Percentiles rank a stretch among this genome's conserved stretches.
Evolutionary conservation across 2,888 invertebrate genomes (phyloP).

Genomic region (Eristalis intricaria): DNA sequence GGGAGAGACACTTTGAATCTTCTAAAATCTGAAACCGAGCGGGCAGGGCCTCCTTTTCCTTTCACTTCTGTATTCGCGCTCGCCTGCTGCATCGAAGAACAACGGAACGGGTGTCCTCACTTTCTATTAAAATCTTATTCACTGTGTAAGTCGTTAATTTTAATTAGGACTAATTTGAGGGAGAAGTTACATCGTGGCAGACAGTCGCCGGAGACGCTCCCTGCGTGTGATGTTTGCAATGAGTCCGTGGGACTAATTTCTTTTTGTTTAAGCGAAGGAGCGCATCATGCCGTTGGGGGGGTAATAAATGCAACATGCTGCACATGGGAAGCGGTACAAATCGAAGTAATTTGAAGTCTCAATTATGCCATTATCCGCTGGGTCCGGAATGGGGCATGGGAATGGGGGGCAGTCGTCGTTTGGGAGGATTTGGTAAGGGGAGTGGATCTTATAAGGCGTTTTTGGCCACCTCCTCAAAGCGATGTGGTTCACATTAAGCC

Average conservation of each 20-base stretch:
- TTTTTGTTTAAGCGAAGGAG: neutral
- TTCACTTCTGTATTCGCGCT: slow-evolving; percentile 17
- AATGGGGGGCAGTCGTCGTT: too few species aligned
- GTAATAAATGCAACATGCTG: slow-evolving; percentile 15
- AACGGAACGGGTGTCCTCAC: slow-evolving; percentile 39
- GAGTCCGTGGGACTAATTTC: slow-evolving; percentile 29
- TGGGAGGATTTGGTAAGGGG: too few species aligned
- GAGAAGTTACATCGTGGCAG: slow-evolving; percentile 38
- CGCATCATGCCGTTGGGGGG: neutral
- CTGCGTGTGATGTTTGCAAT: slow-evolving; percentile 47
- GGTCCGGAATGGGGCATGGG: too few species aligned
- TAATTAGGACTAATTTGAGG: slow-evolving; percentile 62
- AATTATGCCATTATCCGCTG: neutral
- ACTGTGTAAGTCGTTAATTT: slow-evolving; percentile 59
- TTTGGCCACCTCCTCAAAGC: too few species aligned
- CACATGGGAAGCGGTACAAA: neutral
- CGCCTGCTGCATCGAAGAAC: neutral
- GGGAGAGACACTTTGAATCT: slow-evolving; percentile 17
- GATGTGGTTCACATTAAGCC: too few species aligned
- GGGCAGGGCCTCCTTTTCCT: neutral
- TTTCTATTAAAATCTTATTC: slow-evolving; percentile 51
- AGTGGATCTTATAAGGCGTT: too few species aligned
- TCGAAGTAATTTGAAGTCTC: neutral
- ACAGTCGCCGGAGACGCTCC: slow-evolving; percentile 8
- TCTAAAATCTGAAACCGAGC: slow-evolving; percentile 1